phyloP scores from a whole-genome alignment of 1,140 invertebrate genomes.

The Drosophila tristis region DNA sequence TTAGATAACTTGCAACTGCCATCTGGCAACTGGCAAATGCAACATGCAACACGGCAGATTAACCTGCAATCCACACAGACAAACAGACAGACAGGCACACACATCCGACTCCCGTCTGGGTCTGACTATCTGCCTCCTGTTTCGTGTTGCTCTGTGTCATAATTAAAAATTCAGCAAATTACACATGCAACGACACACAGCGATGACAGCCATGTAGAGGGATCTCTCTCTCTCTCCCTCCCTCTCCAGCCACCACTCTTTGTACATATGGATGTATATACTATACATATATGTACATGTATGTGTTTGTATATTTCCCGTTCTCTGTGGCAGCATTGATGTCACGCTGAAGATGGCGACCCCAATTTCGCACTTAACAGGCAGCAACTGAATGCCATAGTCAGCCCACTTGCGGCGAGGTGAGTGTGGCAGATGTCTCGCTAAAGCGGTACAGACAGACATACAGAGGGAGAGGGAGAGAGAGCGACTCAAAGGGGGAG shows the following conservation, averaged over 20 bases:
- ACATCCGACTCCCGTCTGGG: neutral
- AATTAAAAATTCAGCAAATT: constrained; percentile 77
- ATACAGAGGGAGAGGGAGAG: neutral
- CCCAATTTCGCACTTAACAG: constrained; percentile 71
- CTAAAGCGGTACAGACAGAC: constrained; percentile 7
- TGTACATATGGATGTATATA: too few relatives aligned
- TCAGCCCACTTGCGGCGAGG: constrained; percentile 10
- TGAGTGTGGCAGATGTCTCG: constrained; percentile 44
- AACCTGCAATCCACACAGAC: constrained; percentile 32
- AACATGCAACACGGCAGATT: constrained; percentile 48
- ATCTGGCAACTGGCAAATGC: constrained; percentile 44
- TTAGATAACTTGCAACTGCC: constrained; percentile 51
- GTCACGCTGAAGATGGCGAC: constrained; percentile 48
- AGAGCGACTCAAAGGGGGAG: neutral
- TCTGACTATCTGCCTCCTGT: constrained; percentile 1
- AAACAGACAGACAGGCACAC: neutral
- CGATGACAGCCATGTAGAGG: constrained; percentile 30
- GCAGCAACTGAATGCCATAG: constrained; percentile 39
- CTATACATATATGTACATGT: neutral
- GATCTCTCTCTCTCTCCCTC: constrained; percentile 1
- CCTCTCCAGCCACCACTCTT: neutral
- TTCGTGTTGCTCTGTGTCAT: constrained; percentile 55
- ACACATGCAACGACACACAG: constrained; percentile 60
- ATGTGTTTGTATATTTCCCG: neutral
- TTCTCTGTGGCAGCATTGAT: constrained; percentile 3